These are phyloP conservation scores for Fragum sueziense DNA, from an alignment of 2,888 invertebrate species.

Conservation along the genomic window DNA sequence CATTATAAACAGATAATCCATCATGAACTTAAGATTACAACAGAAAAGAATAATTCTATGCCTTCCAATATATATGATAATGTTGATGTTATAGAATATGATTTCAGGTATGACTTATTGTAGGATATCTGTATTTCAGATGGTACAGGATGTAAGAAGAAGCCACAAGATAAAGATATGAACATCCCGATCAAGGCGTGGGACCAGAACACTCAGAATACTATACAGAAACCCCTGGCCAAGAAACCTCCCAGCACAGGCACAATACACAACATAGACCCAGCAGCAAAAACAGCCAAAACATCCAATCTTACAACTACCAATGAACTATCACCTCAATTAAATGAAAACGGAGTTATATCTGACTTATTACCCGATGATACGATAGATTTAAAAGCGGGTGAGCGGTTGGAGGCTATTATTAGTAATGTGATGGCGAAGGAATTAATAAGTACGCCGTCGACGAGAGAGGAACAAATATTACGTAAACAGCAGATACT, in stretches of 20 bases:
- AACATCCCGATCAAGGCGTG: conserved; percentile 63
- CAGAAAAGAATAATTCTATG: too few species aligned
- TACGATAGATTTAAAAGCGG: conserved; percentile 77
- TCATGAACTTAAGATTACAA: too few species aligned
- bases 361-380: conserved; percentile 66
- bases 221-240: conserved; percentile 71
- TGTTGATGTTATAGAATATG: too few species aligned
- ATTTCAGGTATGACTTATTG: too few species aligned
- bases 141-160: conserved; percentile 47
- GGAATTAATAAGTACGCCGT: conserved; percentile 76
- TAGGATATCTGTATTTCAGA: conserved; percentile 30
- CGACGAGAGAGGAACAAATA: conserved; percentile 85
- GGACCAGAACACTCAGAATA: conserved; percentile 71
- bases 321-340: conserved; percentile 49
- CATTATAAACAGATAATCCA: too few species aligned
- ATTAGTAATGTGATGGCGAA: conserved; percentile 82
- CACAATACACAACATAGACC: conserved; percentile 53
- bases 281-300: conserved; percentile 50
- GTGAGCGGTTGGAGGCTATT: conserved; percentile 81
- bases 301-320: conserved; percentile 55
- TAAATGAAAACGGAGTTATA: conserved; percentile 61
- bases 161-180: conserved; percentile 63
- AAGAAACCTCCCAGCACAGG: conserved; percentile 65
- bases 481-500: conserved; percentile 87
- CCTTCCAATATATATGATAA: too few species aligned